Conservation (phyloP, 2,888 invertebrate species). For the Apoda limacodes region DNA sequence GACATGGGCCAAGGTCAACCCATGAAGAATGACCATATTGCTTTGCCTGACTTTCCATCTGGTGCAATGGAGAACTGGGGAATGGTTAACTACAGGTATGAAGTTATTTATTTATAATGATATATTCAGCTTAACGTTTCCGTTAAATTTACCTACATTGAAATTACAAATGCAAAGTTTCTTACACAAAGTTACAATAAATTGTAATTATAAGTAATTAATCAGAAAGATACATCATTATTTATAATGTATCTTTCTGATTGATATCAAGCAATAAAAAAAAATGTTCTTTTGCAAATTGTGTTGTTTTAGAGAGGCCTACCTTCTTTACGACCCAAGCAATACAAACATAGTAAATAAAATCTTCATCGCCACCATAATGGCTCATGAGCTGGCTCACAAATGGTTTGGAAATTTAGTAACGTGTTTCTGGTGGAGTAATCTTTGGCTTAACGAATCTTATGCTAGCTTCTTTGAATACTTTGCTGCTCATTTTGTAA, state of each 20-base stretch:
- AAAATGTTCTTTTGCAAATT: too few relatives aligned
- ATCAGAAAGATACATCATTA: too few relatives aligned
- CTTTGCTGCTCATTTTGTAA: conserved; percentile 66
- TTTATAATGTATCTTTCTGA: too few relatives aligned
- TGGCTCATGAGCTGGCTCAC: conserved; percentile 85
- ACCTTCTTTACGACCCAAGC: conserved; percentile 49
- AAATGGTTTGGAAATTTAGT: conserved; percentile 87
- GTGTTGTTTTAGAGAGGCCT: conserved; percentile 56
- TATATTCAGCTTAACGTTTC: too few relatives aligned
- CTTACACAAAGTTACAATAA: too few relatives aligned
- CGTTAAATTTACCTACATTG: too few relatives aligned
- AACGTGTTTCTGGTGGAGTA: conserved; percentile 83
- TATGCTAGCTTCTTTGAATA: conserved; percentile 82
- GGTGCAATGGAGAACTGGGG: conserved; percentile 93
- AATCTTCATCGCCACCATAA: conserved; percentile 67
- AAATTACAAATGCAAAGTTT: too few relatives aligned
- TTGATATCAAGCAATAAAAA: too few relatives aligned
- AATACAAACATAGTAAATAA: conserved; percentile 54
- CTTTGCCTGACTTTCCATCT: conserved; percentile 81
- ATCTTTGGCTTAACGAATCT: conserved; percentile 78
- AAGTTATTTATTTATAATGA: too few relatives aligned
- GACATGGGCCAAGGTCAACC: conserved; percentile 61
- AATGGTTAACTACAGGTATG: conserved; percentile 79
- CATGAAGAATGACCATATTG: conserved; percentile 77
- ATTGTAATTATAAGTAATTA: too few relatives aligned